phyloP scores from a whole-genome alignment of 2,888 invertebrate genomes.

The Nemotelus nigrinus region DNA sequence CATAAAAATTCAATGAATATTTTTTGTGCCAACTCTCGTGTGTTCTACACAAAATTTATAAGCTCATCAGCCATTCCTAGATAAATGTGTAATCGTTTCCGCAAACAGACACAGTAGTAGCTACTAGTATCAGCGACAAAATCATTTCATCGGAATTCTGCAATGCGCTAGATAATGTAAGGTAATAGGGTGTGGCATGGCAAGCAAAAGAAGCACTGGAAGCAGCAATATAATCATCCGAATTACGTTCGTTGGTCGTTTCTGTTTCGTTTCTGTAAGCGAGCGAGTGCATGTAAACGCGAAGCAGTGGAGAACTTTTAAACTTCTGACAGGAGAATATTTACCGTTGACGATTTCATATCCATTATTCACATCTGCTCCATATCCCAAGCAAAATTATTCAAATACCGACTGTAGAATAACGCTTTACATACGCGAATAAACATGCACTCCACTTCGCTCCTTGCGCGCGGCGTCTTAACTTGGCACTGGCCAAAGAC shows the following conservation, averaged over 20 bases:
- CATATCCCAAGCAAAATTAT: slow-evolving; percentile 31
- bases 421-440: background rate
- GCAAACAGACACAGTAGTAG: too few relatives aligned
- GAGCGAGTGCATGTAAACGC: slow-evolving; percentile 14
- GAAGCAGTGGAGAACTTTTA: slow-evolving; percentile 3
- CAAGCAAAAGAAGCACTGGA: background rate
- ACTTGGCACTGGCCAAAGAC: too few relatives aligned
- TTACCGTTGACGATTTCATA: slow-evolving; percentile 37
- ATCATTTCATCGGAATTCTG: too few relatives aligned
- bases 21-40: too few relatives aligned
- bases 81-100: too few relatives aligned
- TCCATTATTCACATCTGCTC: slow-evolving; percentile 39
- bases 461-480: background rate
- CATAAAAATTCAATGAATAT: too few relatives aligned
- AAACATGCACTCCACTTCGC: background rate
- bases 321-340: slow-evolving; percentile 26
- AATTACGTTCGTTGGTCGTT: background rate
- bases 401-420: slow-evolving; percentile 21
- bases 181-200: background rate
- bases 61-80: too few relatives aligned
- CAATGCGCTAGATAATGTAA: background rate
- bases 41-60: too few relatives aligned
- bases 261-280: background rate
- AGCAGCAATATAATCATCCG: background rate
- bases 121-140: too few relatives aligned